A percentile compares a stretch with the other conserved stretches of the same genome.
Conservation (phyloP, 1,140 invertebrate species). For the Anastrepha obliqua region DNA sequence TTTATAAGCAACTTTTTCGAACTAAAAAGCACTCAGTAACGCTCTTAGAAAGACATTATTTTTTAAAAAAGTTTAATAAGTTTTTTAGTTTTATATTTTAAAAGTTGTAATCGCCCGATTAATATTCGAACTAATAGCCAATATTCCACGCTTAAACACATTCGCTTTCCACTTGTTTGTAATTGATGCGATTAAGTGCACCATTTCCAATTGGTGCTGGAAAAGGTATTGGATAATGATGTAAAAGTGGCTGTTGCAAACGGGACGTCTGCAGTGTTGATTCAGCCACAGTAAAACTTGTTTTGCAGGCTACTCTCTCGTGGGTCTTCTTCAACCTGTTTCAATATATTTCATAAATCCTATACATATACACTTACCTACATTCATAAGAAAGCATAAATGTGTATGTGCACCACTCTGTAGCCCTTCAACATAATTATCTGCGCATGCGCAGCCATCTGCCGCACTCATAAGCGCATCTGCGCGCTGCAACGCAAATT, state of each 20-base stretch:
- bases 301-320: not conserved
- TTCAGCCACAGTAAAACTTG: too few relatives aligned
- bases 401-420: not conserved
- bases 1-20: too few relatives aligned
- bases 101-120: too few relatives aligned
- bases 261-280: not conserved
- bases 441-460: constrained; percentile 9
- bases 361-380: not conserved
- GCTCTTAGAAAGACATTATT: too few relatives aligned
- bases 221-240: not conserved
- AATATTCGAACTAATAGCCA: too few relatives aligned
- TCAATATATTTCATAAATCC: not conserved
- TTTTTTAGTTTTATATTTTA: too few relatives aligned
- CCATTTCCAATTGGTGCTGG: not conserved
- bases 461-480: not conserved
- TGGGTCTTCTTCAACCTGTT: not conserved
- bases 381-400: not conserved
- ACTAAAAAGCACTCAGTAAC: too few relatives aligned
- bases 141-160: too few relatives aligned
- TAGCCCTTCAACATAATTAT: not conserved
- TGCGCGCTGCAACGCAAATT: not conserved
- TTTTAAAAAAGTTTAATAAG: too few relatives aligned
- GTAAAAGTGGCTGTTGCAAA: not conserved
- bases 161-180: too few relatives aligned
- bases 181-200: not conserved